Conservation (phyloP, 2,113 vertebrate species). For the Redunca redunca region DNA sequence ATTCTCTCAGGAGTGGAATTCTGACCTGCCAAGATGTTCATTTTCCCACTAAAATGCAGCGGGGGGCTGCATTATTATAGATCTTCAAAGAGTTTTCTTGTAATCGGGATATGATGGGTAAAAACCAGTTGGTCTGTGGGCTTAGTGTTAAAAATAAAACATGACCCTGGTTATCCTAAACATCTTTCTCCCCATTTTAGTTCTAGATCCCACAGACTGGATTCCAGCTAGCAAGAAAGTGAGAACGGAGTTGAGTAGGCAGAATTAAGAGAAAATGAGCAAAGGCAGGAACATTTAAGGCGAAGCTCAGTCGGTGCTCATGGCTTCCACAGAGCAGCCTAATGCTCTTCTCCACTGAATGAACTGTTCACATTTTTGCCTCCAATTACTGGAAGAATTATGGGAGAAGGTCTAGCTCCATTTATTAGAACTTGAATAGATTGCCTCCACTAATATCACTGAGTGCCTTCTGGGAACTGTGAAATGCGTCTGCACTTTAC, state of each 20-base stretch:
- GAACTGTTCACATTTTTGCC: constrained; percentile 14
- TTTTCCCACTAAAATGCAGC: neutral
- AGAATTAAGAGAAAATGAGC: constrained; percentile 22
- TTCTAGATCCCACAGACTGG: constrained; percentile 24
- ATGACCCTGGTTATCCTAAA: neutral
- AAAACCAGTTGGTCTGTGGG: neutral
- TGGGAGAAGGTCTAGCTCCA: constrained; percentile 8
- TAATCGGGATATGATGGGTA: neutral
- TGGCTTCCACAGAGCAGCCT: constrained; percentile 29
- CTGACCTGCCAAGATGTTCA: neutral
- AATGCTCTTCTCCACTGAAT: constrained; percentile 10
- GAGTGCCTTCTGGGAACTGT: neutral
- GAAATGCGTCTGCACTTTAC: neutral
- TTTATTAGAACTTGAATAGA: constrained; percentile 27
- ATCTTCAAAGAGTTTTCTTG: neutral
- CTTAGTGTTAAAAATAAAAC: constrained; percentile 28
- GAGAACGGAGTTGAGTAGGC: constrained; percentile 31
- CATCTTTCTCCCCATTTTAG: constrained; percentile 27
- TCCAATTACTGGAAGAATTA: constrained; percentile 23
- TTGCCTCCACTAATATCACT: neutral
- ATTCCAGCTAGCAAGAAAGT: constrained; percentile 6
- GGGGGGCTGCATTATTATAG: neutral
- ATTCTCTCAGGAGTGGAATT: neutral
- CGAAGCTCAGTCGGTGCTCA: neutral
- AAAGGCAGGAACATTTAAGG: constrained; percentile 6